These are phyloP conservation scores for Hippocampus abdominalis DNA, from an alignment of 2,113 vertebrate genomes.

Conservation along the genomic window DNA sequence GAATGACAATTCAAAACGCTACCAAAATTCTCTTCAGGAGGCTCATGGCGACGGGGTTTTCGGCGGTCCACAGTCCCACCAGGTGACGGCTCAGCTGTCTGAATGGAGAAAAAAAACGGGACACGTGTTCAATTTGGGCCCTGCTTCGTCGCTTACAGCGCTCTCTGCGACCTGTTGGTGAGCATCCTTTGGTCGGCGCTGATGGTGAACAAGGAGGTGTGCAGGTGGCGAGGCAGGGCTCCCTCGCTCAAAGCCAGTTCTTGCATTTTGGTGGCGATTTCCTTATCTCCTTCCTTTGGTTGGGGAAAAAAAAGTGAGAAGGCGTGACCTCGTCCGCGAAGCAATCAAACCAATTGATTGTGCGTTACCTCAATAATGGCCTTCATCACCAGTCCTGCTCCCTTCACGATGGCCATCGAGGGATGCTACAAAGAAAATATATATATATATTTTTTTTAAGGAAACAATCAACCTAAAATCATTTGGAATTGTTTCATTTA, in stretches of 20 bases:
- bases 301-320: neutral
- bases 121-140: neutral
- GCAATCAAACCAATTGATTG: neutral
- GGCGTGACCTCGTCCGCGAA: neutral
- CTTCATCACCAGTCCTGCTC: constrained; percentile 98
- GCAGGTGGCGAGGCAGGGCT: constrained; percentile 92
- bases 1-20: constrained; percentile 41
- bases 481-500: too few species aligned
- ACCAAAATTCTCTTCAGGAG: constrained; percentile 97
- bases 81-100: constrained; percentile 91
- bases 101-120: neutral
- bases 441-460: neutral
- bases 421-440: constrained; percentile 79
- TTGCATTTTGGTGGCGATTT: constrained; percentile 98
- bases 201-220: constrained; percentile 96
- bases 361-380: constrained; percentile 93
- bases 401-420: constrained; percentile 98
- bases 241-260: constrained; percentile 97
- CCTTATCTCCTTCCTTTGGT: constrained; percentile 92
- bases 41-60: constrained; percentile 88
- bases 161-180: constrained; percentile 83
- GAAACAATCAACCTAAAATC: neutral
- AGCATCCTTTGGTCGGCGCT: constrained; percentile 97
- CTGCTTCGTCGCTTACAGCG: too few species aligned
- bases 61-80: constrained; percentile 96